Evolutionary conservation across 2,888 invertebrate genomes (phyloP).

Genomic region (Clepsis dumicolana): DNA sequence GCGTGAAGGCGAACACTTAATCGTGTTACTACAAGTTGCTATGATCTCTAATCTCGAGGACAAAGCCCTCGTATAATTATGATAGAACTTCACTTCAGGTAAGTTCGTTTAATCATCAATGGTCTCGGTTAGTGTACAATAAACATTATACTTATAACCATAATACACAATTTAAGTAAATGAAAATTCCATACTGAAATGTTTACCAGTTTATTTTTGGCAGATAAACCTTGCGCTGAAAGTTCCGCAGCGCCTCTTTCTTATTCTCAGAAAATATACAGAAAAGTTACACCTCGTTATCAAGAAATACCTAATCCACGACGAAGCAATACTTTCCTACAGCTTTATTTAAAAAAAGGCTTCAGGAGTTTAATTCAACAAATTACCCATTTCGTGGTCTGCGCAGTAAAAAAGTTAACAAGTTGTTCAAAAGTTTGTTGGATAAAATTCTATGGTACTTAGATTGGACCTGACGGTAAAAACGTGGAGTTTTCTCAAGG

Average conservation of each 20-base stretch:
- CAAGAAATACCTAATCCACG: constrained; percentile 2
- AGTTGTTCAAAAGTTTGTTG: constrained; percentile 37
- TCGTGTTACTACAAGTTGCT: too few species aligned
- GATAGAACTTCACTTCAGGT: too few species aligned
- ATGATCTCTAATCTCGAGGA: too few species aligned
- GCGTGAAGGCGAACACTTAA: too few species aligned
- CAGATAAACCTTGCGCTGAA: not conserved
- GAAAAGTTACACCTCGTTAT: constrained; percentile 16
- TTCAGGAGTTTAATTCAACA: constrained; percentile 35
- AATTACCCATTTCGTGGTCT: constrained; percentile 35
- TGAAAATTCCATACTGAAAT: not conserved
- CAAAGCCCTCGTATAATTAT: too few species aligned
- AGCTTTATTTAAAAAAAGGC: constrained; percentile 29
- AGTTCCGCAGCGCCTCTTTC: not conserved
- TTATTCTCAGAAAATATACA: constrained; percentile 3
- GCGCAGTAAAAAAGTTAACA: constrained; percentile 30
- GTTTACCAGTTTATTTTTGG: not conserved
- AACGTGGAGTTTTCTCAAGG: not conserved
- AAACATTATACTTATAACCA: not conserved
- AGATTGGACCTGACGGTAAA: constrained; percentile 3
- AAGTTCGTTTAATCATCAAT: not conserved
- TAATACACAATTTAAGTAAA: not conserved
- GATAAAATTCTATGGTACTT: constrained; percentile 39
- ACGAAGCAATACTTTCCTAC: constrained; percentile 25
- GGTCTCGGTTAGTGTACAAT: not conserved